A percentile compares a stretch with the other conserved stretches of the same genome.
Evolutionary conservation across 2,113 vertebrate species (phyloP).

Genomic region (Diadophis punctatus): DNA sequence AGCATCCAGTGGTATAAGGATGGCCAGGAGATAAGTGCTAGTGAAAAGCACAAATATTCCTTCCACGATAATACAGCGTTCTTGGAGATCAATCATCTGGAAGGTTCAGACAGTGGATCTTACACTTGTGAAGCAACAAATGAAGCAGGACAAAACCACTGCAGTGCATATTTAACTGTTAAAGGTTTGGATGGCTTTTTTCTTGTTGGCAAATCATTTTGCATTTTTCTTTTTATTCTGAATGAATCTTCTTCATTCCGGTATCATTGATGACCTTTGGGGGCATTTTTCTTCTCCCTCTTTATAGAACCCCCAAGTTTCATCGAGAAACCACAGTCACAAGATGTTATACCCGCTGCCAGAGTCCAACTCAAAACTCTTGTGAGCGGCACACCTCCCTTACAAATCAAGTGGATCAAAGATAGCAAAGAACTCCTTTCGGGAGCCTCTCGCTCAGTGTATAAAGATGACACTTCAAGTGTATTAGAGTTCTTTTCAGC

Average conservation of each 20-base stretch:
- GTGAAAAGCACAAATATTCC: slow-evolving; percentile 89
- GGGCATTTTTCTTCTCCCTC: slow-evolving; percentile 38
- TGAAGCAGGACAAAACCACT: slow-evolving; percentile 88
- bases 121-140: slow-evolving; percentile 93
- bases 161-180: slow-evolving; percentile 85
- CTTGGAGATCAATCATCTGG: slow-evolving; percentile 90
- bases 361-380: slow-evolving; percentile 87
- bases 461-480: slow-evolving; percentile 87
- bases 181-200: slow-evolving; percentile 84
- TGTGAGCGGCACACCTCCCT: slow-evolving; percentile 84
- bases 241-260: slow-evolving; percentile 2
- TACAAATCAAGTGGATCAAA: slow-evolving; percentile 95
- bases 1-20: slow-evolving; percentile 92
- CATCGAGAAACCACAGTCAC: slow-evolving; percentile 87
- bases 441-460: slow-evolving; percentile 78
- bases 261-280: slow-evolving; percentile 31
- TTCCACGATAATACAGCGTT: slow-evolving; percentile 95
- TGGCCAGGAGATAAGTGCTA: slow-evolving; percentile 80
- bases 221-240: slow-evolving; percentile 23
- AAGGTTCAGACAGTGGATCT: slow-evolving; percentile 82
- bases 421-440: slow-evolving; percentile 87
- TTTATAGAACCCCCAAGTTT: slow-evolving; percentile 88
- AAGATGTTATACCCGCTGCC: slow-evolving; percentile 84
- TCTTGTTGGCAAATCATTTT: slow-evolving; percentile 8
- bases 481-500: slow-evolving; percentile 88